Conservation (phyloP, 2,888 invertebrate species). For the Nymphalis urticae region DNA sequence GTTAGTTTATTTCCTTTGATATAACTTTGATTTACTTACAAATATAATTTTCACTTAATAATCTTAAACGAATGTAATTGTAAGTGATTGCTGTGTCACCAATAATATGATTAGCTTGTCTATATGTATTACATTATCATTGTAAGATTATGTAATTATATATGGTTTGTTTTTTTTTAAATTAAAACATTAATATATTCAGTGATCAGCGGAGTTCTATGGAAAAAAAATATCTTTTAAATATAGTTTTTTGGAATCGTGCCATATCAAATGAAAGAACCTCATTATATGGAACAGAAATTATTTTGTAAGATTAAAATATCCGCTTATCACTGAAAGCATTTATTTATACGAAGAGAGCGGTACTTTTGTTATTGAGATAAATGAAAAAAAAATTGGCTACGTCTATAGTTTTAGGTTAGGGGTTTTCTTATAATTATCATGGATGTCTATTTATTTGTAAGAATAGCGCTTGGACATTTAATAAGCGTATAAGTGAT, state of each 20-base stretch:
- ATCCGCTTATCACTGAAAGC: slow-evolving; percentile 64
- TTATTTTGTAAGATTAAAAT: slow-evolving; percentile 39
- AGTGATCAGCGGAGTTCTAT: slow-evolving; percentile 58
- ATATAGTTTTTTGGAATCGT: slow-evolving; percentile 47
- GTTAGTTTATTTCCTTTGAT: slow-evolving; percentile 65
- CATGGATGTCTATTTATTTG: slow-evolving; percentile 76
- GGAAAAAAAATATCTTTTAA: slow-evolving; percentile 37
- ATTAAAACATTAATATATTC: slow-evolving; percentile 48
- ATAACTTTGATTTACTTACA: slow-evolving; percentile 60
- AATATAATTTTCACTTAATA: slow-evolving; percentile 60
- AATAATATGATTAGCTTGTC: slow-evolving; percentile 78
- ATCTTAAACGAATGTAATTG: slow-evolving; percentile 66
- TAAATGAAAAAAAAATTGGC: slow-evolving; percentile 46
- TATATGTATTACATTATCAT: slow-evolving; percentile 56
- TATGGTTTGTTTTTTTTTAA: slow-evolving; percentile 48
- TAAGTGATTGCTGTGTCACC: slow-evolving; percentile 80
- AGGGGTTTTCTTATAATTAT: slow-evolving; percentile 71
- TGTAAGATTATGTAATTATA: slow-evolving; percentile 58
- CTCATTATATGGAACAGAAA: slow-evolving; percentile 42
- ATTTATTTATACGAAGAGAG: slow-evolving; percentile 40
- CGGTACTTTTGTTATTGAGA: slow-evolving; percentile 39
- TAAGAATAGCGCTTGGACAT: slow-evolving; percentile 72
- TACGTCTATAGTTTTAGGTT: slow-evolving; percentile 63
- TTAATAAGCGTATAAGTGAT: slow-evolving; percentile 68
- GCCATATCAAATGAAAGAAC: slow-evolving; percentile 49